Evolutionary conservation across 2,888 invertebrate species (phyloP).

Genomic region (Glaucopsyche alexis): DNA sequence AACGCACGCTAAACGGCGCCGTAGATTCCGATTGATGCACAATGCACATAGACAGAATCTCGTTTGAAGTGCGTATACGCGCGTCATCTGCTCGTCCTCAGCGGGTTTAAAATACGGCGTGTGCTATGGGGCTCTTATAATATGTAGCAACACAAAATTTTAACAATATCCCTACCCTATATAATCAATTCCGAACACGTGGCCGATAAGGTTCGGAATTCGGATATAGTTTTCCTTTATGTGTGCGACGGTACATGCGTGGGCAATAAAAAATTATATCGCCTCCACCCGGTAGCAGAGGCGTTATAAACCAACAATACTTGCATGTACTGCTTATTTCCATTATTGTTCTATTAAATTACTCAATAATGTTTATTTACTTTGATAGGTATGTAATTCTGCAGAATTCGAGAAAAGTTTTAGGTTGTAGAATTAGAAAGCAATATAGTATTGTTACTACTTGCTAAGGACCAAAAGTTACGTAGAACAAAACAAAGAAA

Average conservation of each 20-base stretch:
- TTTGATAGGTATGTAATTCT: not conserved
- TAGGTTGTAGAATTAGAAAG: too few relatives aligned
- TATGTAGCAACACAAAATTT: not conserved
- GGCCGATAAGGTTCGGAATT: constrained; percentile 28
- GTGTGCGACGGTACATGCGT: constrained; percentile 47
- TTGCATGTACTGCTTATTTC: not conserved
- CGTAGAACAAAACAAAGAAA: not conserved
- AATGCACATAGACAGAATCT: too few relatives aligned
- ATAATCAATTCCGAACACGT: constrained; percentile 34
- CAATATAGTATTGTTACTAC: not conserved
- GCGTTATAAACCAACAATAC: constrained; percentile 22
- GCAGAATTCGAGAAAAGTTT: not conserved
- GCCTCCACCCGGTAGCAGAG: constrained; percentile 54
- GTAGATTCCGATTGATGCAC: too few relatives aligned
- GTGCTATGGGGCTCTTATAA: too few relatives aligned
- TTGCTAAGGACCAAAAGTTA: not conserved
- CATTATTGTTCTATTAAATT: constrained; percentile 16
- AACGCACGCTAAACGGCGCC: too few relatives aligned
- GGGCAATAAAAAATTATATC: constrained; percentile 58
- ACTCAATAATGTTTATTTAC: not conserved
- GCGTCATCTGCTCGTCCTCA: too few relatives aligned
- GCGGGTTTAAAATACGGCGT: too few relatives aligned
- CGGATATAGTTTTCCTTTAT: constrained; percentile 39
- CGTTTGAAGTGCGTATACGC: too few relatives aligned
- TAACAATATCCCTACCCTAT: not conserved